Percentiles rank a stretch among this genome's conserved stretches.
Conservation (phyloP, 30 jellyfish, hydroid and myxozoan genomes). For the Chironex yamaguchii region DNA sequence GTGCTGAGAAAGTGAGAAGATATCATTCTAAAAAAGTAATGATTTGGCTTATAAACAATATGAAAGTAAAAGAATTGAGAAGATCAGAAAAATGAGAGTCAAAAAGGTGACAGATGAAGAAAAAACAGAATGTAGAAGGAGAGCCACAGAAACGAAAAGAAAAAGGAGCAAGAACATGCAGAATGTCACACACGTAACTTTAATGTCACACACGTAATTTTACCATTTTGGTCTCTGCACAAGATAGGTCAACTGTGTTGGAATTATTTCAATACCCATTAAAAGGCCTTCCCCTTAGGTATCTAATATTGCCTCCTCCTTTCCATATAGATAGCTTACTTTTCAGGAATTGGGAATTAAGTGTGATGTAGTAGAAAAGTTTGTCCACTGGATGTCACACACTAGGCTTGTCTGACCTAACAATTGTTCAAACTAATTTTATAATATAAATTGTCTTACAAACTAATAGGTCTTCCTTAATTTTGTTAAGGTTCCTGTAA, state of each 20-base stretch:
- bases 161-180: too few relatives aligned
- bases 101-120: neutral
- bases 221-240: too few relatives aligned
- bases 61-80: neutral
- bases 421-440: neutral
- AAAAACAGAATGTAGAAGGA: neutral
- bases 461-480: too few relatives aligned
- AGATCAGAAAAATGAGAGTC: too few relatives aligned
- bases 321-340: neutral
- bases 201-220: too few relatives aligned
- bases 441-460: too few relatives aligned
- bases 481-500: too few relatives aligned
- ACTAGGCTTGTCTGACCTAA: neutral
- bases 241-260: too few relatives aligned
- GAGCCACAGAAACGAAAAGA: neutral
- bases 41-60: neutral
- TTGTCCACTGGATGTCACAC: slow-evolving; percentile 31
- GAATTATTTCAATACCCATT: neutral
- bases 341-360: slow-evolving; percentile 12
- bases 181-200: too few relatives aligned
- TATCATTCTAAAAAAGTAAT: neutral
- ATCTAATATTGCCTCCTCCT: neutral
- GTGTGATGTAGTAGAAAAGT: neutral
- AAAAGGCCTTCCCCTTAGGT: neutral
- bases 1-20: neutral